Evolutionary conservation across 2,113 vertebrate species (phyloP).

Genomic region (Haplochromis vanheusdeni): DNA sequence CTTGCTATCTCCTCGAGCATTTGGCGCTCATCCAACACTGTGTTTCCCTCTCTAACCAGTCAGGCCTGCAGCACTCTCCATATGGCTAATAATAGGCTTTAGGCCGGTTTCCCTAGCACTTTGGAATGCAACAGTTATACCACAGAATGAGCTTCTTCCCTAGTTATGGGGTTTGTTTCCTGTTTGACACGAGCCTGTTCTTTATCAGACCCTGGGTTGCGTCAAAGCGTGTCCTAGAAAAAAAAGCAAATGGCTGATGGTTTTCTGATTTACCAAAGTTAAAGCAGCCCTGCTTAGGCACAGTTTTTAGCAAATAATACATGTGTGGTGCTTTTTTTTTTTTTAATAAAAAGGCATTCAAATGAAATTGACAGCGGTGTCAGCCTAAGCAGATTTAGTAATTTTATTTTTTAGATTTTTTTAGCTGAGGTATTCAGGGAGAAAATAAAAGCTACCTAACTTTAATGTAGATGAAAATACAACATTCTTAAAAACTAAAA

Average conservation of each 20-base stretch:
- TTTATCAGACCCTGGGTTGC: conserved; percentile 11
- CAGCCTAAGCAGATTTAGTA: not conserved
- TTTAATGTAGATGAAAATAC: not conserved
- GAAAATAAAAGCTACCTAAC: not conserved
- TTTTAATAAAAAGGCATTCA: not conserved
- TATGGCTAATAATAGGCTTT: conserved; percentile 66
- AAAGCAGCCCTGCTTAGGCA: not conserved
- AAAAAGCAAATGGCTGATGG: not conserved
- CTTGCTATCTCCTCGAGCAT: conserved; percentile 52
- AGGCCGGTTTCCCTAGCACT: conserved; percentile 29
- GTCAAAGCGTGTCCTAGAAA: not conserved
- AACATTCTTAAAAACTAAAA: not conserved
- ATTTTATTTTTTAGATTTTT: not conserved
- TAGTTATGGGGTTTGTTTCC: conserved; percentile 9
- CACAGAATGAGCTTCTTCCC: conserved; percentile 40
- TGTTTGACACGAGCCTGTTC: not conserved
- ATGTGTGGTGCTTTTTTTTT: not conserved
- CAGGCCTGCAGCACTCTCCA: conserved; percentile 53
- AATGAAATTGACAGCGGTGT: not conserved
- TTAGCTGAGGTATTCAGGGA: not conserved
- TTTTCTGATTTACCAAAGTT: not conserved
- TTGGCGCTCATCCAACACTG: conserved; percentile 52
- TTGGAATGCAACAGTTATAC: conserved; percentile 61
- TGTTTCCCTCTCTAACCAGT: conserved; percentile 39
- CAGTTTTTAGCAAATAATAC: not conserved